These are phyloP conservation scores for Griposia aprilina DNA, from an alignment of 2,888 invertebrate species.

Conservation along the genomic window DNA sequence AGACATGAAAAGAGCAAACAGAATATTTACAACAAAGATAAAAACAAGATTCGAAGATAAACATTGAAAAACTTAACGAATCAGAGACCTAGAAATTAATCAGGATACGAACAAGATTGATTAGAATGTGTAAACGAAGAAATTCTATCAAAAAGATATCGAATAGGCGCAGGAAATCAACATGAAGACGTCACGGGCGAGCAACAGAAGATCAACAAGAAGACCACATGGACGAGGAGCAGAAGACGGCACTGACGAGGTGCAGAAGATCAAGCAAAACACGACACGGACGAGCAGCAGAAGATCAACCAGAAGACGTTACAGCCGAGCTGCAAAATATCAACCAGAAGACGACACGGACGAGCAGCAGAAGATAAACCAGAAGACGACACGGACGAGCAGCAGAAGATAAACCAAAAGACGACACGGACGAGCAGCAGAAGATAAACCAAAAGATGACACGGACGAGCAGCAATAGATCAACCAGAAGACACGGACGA, in stretches of 20 bases:
- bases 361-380: slow-evolving; percentile 8
- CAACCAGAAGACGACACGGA: slow-evolving; percentile 21
- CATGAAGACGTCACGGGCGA: background rate
- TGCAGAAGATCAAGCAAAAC: slow-evolving; percentile 3
- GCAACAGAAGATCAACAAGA: background rate
- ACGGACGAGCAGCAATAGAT: slow-evolving; percentile 16
- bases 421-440: slow-evolving; percentile 10
- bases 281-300: slow-evolving; percentile 38
- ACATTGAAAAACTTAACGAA: background rate
- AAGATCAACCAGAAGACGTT: slow-evolving; percentile 3
- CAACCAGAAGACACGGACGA: slow-evolving; percentile 38
- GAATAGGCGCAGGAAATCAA: slow-evolving; percentile 2
- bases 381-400: background rate
- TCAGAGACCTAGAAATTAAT: background rate
- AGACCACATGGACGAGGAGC: background rate
- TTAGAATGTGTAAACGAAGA: background rate
- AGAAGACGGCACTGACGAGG: background rate
- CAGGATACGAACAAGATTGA: background rate
- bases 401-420: too few relatives aligned
- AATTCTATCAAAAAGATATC: background rate
- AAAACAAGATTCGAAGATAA: too few relatives aligned
- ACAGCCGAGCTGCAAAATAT: background rate
- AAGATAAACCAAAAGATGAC: slow-evolving; percentile 19
- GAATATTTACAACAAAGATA: background rate
- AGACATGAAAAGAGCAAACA: background rate